Conservation (phyloP, 2,113 vertebrate genomes). For the Dicaeum eximium region DNA sequence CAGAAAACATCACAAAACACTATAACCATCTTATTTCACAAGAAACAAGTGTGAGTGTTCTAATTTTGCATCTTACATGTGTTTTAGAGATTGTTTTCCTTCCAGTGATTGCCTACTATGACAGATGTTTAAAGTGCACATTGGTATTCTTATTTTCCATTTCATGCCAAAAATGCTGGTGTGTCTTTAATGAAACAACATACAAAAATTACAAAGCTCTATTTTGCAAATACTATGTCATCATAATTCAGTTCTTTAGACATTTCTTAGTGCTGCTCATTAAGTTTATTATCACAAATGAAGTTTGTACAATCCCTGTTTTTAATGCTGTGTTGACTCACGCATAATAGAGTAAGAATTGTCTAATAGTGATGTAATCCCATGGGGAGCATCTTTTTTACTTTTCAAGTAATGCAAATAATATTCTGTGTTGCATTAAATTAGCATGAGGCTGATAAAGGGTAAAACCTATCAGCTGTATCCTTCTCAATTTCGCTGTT, state of each 20-base stretch:
- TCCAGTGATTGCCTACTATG: background rate
- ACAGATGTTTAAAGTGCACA: slow-evolving; percentile 38
- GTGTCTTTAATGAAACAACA: slow-evolving; percentile 3
- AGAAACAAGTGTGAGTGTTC: background rate
- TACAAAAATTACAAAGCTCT: background rate
- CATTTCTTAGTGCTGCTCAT: slow-evolving; percentile 12
- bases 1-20: background rate
- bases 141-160: background rate
- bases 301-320: background rate
- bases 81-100: background rate
- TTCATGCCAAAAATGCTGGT: background rate
- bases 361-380: slow-evolving; percentile 9
- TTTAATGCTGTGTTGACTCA: background rate
- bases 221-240: background rate
- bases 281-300: slow-evolving; percentile 42
- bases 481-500: background rate
- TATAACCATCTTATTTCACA: background rate
- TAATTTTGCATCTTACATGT: background rate
- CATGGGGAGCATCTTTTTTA: background rate
- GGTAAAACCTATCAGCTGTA: background rate
- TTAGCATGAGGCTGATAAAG: slow-evolving; percentile 33
- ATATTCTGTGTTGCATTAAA: slow-evolving; percentile 38
- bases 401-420: slow-evolving; percentile 24
- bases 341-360: slow-evolving; percentile 4
- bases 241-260: slow-evolving; percentile 29